Evolutionary conservation across 2,797 vertebrate species (phyloP), one percentile per base, ranked within the genome.

Genomic region (Pyrocephalus nanus): DNA sequence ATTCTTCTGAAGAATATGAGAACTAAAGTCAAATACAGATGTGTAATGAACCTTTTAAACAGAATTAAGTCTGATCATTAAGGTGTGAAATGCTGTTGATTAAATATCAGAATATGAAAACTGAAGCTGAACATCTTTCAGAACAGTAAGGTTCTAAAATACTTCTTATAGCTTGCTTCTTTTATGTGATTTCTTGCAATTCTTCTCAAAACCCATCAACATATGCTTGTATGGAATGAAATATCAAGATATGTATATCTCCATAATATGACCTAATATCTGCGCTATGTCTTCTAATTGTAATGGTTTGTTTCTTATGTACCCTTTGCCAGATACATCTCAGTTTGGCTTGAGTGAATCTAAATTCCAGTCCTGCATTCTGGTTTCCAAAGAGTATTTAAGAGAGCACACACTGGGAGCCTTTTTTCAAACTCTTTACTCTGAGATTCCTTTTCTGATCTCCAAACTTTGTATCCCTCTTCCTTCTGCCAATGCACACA

Each of bases 291-390:
- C 27, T 86, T n/a, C 20, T 60, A 32, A 47, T 23, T 53, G 21
- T 66, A 38, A 27, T 32, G 29, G 11, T 48, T 66, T 82, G 38
- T 76, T 76, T 86, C 13, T 71, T 25, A 9, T 26, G 9, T 65
- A 9, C n/a, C 3, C 7, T 61, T 61, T 82, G 32, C 32, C 47
- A 80, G 29, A 10, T 40, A 7, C 0, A 0, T 30, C 10, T 55
- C 38, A 58, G 0, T 72, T 27, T 69, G 45, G 7, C 53, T 86
- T 58, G 62, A 43, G 72, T 2, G 3, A 60, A 30, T 62, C 18
- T 75, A 36, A 71, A 72, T 61, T n/a, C 51, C 38, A 53, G 23
- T 69, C 27, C 42, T 87, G 54, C 16, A 6, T 82, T 72, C 34
- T 85, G 2, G 3, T 55, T 88, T 90, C 69, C 54, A 65, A 32